Percentiles rank a stretch among this genome's conserved stretches.
Conservation (phyloP, 2,113 vertebrate genomes). For the Podocnemis expansa region DNA sequence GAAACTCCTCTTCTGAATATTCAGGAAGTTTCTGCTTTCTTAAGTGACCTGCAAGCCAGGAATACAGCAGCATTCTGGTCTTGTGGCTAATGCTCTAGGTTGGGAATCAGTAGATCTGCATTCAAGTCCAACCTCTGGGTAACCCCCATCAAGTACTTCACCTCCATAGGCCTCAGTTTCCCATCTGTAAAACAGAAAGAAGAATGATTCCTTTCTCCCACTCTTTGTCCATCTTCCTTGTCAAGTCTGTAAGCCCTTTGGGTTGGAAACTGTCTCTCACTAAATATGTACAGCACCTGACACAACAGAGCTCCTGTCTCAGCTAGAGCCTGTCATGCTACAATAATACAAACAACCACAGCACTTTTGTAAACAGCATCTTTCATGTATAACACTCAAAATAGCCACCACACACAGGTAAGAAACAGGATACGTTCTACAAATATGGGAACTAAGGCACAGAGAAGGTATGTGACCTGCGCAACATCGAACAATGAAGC, state of each 20-base stretch:
- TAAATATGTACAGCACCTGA: accelerated
- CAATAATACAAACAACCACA: neutral
- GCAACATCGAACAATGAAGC: neutral
- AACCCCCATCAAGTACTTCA: neutral
- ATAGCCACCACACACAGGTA: neutral
- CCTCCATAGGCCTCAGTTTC: accelerated
- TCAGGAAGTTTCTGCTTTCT: neutral
- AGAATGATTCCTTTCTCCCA: accelerated
- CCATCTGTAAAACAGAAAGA: accelerated
- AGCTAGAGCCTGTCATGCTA: neutral
- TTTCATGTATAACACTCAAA: neutral
- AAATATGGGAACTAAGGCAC: conserved; percentile 17
- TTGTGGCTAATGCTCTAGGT: neutral
- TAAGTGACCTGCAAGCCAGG: accelerated
- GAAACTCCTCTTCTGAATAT: no score
- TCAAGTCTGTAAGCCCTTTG: neutral
- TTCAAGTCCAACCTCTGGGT: neutral
- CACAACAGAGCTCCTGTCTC: neutral
- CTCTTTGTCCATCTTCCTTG: neutral
- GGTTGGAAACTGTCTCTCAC: neutral
- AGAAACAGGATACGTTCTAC: accelerated
- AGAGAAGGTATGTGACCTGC: neutral
- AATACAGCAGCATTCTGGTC: neutral
- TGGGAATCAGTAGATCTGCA: neutral
- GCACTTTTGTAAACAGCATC: neutral